Base-by-base conservation (phyloP, 2,113 vertebrate species). In the Pluvianellus socialis region DNA sequence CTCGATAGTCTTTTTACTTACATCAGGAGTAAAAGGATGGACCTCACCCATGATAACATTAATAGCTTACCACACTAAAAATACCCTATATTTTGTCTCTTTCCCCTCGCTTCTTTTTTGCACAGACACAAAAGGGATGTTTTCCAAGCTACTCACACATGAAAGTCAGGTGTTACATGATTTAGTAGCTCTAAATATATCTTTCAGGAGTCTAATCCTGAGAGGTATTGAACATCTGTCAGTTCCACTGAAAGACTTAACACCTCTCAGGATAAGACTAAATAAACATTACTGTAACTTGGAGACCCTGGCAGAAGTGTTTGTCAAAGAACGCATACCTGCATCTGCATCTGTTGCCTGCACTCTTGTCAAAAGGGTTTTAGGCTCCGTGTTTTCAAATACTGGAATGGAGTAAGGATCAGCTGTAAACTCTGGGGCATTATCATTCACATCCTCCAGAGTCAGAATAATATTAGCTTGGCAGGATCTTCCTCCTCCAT, bases 381-480 rank as follows among this genome's bases (percentile, higher is more conserved):
- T 99, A 3, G 97, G 98, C 92, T 99, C 99, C 0, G 99, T 99
- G 97, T 99, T 99, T 97, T 99, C 99, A 53, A 99, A 99, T 26
- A 99, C 99, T 0, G 99, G 99, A 62, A 99, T 95, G 94, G 98
- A 95, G 82, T 99, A 99, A 7, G 98, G 98, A 77, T 99, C 99
- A 16, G 98, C 97, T 17, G 98, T 97, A 94, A 99, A 99, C 82
- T 98, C 98, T 0, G 99, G 99, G 4, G 98, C 97, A 23, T 99
- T 99, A 97, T 99, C 99, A 62, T 99, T 99, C 90, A 99, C 97
- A 44, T 99, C 99, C 80, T 99, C 99, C 68, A 99, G 95, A 1
- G 95, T 95, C 67, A 99, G 97, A 97, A 98, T 97, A 59, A 99
- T 30, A 58, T 96, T 96, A 7, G 98, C 98, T 85, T 99, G 98